Base-by-base conservation (phyloP, 2,888 invertebrate genomes). In the Apotomis betuletana region DNA sequence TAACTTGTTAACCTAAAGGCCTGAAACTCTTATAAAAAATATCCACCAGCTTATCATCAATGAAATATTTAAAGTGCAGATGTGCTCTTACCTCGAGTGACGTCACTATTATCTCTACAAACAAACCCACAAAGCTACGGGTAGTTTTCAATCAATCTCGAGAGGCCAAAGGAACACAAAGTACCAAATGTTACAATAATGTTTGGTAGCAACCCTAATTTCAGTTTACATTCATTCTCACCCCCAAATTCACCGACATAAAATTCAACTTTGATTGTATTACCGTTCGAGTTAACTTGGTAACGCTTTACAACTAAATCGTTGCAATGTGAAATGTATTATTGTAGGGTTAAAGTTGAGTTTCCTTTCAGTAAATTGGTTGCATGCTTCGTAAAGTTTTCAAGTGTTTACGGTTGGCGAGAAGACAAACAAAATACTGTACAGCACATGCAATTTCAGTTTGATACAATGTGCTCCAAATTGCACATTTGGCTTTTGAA, bases 131-230 rank as follows among this genome's bases (percentile, higher is more conserved):
- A 89, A 89, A 85, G 88, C 83, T 84, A 81, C 78, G 82, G 90
- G 85, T 86, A 86, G 87, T 90, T 90, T 91, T 87, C 92, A 91
- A 92, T 92, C 91, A 90, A 86, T 81, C 80, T 90, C 86, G 86
- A 92, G 92, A 83, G 80, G 78, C 78, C 70, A 74, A 65, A 78
- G 77, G 75, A 75, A 75, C 76, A 75, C 78, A 83, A 81, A 81
- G 77, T 79, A 83, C 87, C 90, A 91, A 91, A 90, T 91, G 91
- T 89, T 91, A 79, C 80, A 75, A 80, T 77, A 79, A 78, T 77
- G 74, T 70, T 74, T 71, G 54, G 44, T 62, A 41, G 52, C 64
- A 57, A 64, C 74, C 68, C 60, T 69, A 62, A 55, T 13, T 63
- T 68, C 36, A 15, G 52, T 46, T 13, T 36, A 51, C 62, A 36